These are phyloP conservation scores for Ciconia maguari DNA, from an alignment of 2,113 vertebrate genomes.

Conservation along the genomic window DNA sequence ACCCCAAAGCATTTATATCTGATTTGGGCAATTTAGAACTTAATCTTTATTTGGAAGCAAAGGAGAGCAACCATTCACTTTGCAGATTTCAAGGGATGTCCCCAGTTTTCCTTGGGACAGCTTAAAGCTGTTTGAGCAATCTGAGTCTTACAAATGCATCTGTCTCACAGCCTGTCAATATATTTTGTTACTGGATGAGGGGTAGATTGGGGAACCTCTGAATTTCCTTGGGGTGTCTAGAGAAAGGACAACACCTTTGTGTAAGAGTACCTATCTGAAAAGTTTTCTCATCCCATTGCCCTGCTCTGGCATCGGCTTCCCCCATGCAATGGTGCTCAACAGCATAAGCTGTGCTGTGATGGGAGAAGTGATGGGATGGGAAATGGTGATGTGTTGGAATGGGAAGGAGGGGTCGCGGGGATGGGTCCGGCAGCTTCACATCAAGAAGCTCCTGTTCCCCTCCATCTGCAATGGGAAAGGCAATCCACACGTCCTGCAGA, in stretches of 20 bases:
- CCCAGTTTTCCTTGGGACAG: background rate
- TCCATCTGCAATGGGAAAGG: background rate
- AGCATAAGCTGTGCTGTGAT: background rate
- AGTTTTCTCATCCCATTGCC: background rate
- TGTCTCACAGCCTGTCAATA: rapidly evolving
- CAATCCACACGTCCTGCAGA: background rate
- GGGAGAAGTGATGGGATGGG: background rate
- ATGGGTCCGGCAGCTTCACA: background rate
- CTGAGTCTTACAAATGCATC: background rate
- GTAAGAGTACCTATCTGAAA: too few species aligned
- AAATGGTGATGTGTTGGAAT: background rate
- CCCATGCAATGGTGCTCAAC: rapidly evolving
- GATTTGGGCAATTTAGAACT: background rate
- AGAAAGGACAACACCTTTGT: background rate
- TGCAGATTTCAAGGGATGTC: background rate
- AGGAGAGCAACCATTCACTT: background rate
- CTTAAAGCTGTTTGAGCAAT: background rate
- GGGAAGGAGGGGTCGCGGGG: rapidly evolving
- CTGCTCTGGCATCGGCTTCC: background rate
- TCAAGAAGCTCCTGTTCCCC: background rate
- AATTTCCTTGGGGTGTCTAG: background rate
- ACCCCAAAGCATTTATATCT: background rate
- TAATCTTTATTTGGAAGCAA: slow-evolving; percentile 6
- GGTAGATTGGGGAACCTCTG: background rate
- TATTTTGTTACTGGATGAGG: background rate